Conservation (phyloP, 2,113 vertebrate species). For the Oceanites oceanicus region DNA sequence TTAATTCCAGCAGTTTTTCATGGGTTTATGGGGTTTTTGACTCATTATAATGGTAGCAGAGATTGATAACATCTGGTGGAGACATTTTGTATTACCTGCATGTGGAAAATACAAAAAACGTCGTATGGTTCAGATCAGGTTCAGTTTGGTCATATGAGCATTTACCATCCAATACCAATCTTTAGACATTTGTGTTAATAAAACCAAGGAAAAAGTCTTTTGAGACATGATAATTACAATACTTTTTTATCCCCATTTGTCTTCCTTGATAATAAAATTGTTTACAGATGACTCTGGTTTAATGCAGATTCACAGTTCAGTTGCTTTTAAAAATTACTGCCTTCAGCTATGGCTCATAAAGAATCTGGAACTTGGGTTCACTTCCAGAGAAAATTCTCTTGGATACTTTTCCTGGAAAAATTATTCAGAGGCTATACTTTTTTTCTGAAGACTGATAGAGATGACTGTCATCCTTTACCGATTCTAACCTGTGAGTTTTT, state of each 20-base stretch:
- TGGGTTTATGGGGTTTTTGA: background rate
- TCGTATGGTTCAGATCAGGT: background rate
- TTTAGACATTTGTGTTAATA: background rate
- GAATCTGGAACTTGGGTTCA: background rate
- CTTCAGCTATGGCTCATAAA: background rate
- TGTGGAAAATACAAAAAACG: background rate
- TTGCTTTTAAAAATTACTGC: background rate
- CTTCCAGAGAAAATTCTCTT: background rate
- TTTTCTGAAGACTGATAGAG: background rate
- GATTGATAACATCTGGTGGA: background rate
- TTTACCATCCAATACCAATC: background rate
- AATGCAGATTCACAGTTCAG: background rate
- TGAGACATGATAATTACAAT: background rate
- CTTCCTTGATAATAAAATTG: background rate
- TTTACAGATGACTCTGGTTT: background rate
- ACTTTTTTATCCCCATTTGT: background rate
- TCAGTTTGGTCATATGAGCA: background rate
- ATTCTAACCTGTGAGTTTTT: background rate
- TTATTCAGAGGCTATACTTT: background rate
- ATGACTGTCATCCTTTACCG: background rate
- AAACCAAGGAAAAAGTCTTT: background rate
- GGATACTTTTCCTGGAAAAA: background rate
- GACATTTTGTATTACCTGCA: background rate
- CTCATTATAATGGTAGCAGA: background rate
- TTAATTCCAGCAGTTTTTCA: background rate